Evolutionary conservation across 2,113 vertebrate species (phyloP).

Genomic region (Eurypyga helias): DNA sequence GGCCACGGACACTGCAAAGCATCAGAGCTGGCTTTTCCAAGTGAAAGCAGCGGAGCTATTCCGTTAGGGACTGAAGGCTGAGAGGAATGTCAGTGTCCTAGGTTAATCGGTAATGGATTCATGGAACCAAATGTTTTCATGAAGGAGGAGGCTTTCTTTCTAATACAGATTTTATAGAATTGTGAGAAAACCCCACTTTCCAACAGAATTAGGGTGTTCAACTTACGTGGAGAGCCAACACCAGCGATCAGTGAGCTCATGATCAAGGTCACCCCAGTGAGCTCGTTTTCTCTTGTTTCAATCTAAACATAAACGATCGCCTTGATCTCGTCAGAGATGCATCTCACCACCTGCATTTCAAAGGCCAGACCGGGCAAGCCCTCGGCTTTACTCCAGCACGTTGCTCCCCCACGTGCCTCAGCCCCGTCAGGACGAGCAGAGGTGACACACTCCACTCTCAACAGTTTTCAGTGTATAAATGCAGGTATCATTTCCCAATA

Average conservation of each 20-base stretch:
- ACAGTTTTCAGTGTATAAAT: not conserved
- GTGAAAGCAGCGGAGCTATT: not conserved
- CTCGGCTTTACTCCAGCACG: not conserved
- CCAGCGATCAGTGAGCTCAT: not conserved
- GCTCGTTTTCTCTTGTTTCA: not conserved
- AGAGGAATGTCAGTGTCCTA: not conserved
- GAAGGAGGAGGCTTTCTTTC: constrained; percentile 17
- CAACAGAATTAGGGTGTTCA: not conserved
- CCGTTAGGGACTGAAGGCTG: not conserved
- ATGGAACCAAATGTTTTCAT: not conserved
- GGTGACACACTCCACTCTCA: not conserved
- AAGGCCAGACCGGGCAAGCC: not conserved
- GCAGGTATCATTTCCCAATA: not conserved
- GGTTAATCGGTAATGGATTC: constrained; percentile 1
- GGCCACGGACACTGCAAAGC: constrained; percentile 54
- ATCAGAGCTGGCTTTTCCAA: constrained; percentile 24
- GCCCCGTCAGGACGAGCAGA: not conserved
- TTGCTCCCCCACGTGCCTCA: not conserved
- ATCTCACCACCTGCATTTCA: not conserved
- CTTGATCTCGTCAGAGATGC: not conserved
- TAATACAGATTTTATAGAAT: not conserved
- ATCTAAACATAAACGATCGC: not conserved
- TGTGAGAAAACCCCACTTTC: not conserved
- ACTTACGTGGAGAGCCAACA: not conserved
- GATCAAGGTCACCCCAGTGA: not conserved